A percentile compares a stretch with the other conserved stretches of the same genome.
phyloP scores from a whole-genome alignment of 1,140 invertebrate genomes.

The Nautilus pompilius region DNA sequence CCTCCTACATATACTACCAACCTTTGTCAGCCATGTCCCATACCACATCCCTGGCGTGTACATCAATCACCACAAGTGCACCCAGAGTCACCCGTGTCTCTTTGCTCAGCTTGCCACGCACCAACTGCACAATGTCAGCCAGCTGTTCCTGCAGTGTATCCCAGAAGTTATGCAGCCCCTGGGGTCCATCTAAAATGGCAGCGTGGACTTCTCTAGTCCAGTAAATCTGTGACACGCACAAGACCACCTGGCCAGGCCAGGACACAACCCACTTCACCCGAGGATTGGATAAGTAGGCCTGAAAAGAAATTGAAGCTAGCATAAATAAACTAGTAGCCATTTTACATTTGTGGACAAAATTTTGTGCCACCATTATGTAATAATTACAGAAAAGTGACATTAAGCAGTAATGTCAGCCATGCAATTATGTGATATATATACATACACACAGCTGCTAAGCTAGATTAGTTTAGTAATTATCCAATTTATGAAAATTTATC shows the following conservation, averaged over 20 bases:
- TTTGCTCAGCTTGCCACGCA: slow-evolving; percentile 54
- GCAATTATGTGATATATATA: too few relatives aligned
- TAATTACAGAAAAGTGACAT: too few relatives aligned
- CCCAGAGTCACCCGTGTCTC: slow-evolving; percentile 54
- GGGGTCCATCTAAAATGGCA: slow-evolving; percentile 37
- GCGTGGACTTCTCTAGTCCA: slow-evolving; percentile 56
- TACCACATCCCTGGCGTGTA: slow-evolving; percentile 55
- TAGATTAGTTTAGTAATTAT: too few relatives aligned
- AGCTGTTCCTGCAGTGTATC: slow-evolving; percentile 47
- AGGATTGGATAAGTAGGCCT: slow-evolving; percentile 49
- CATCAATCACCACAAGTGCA: slow-evolving; percentile 55
- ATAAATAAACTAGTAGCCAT: too few relatives aligned
- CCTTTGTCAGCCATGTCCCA: slow-evolving; percentile 49
- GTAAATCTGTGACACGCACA: slow-evolving; percentile 56
- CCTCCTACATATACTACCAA: slow-evolving; percentile 9
- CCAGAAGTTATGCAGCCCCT: slow-evolving; percentile 46
- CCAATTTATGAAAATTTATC: too few relatives aligned
- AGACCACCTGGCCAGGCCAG: slow-evolving; percentile 57
- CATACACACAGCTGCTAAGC: too few relatives aligned
- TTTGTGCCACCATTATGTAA: too few relatives aligned
- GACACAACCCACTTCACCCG: slow-evolving; percentile 53
- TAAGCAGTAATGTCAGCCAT: too few relatives aligned
- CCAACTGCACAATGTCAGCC: slow-evolving; percentile 52
- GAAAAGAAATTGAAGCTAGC: slow-evolving; percentile 3
- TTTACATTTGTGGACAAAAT: too few relatives aligned